A percentile compares a stretch with the other conserved stretches of the same genome.
These are phyloP conservation scores for Portevinia maculata DNA, from an alignment of 2,888 invertebrate species.

Conservation along the genomic window DNA sequence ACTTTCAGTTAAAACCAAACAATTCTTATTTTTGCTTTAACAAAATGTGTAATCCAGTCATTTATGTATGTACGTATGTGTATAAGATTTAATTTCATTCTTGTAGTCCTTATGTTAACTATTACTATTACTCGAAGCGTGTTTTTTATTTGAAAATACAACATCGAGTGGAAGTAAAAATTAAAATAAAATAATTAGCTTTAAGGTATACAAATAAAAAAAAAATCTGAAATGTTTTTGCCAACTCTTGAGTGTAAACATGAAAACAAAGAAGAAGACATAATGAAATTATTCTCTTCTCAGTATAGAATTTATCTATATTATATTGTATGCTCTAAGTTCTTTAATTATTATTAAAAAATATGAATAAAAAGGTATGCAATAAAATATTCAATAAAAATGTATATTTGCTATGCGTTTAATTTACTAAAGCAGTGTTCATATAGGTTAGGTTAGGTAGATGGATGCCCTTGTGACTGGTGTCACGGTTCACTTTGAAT, in stretches of 20 bases:
- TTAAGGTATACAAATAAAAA: slow-evolving; percentile 28
- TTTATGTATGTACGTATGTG: slow-evolving; percentile 64
- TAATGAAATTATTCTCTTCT: slow-evolving; percentile 52
- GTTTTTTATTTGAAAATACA: slow-evolving; percentile 15
- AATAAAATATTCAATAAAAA: slow-evolving; percentile 67
- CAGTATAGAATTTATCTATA: slow-evolving; percentile 34
- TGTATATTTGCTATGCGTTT: neutral
- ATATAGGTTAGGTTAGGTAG: too few species aligned
- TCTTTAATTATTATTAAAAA: slow-evolving; percentile 69
- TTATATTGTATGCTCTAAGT: slow-evolving; percentile 64
- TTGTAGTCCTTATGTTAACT: slow-evolving; percentile 23
- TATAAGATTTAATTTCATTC: slow-evolving; percentile 39
- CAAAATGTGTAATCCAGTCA: slow-evolving; percentile 68
- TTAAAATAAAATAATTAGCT: slow-evolving; percentile 34
- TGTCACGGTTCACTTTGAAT: too few species aligned
- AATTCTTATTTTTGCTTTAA: slow-evolving; percentile 27
- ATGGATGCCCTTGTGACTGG: too few species aligned
- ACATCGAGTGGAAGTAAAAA: slow-evolving; percentile 22
- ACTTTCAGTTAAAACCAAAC: slow-evolving; percentile 39
- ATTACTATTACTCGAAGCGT: slow-evolving; percentile 30
- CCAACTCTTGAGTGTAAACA: slow-evolving; percentile 22
- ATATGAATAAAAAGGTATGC: slow-evolving; percentile 62
- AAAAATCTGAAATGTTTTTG: slow-evolving; percentile 24
- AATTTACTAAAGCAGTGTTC: neutral
- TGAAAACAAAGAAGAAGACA: slow-evolving; percentile 11